These are phyloP conservation scores for Heteropelma amictum DNA, from an alignment of 2,888 invertebrate genomes.

Conservation along the genomic window DNA sequence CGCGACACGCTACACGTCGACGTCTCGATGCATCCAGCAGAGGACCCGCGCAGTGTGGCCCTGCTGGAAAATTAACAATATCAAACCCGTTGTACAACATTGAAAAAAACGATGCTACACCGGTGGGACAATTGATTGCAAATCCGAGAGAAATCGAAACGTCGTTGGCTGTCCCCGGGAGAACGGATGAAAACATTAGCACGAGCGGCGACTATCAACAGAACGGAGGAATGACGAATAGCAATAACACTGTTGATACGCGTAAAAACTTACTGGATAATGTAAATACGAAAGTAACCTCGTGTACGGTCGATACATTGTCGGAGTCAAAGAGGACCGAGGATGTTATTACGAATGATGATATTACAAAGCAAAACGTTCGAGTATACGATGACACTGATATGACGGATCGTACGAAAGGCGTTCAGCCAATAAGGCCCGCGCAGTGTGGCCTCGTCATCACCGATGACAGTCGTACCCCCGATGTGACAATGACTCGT, in stretches of 20 bases:
- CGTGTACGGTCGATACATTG: constrained; percentile 5
- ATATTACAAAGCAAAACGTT: constrained; percentile 29
- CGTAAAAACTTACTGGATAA: not conserved
- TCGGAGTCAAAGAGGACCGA: constrained; percentile 34
- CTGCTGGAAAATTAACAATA: constrained; percentile 62
- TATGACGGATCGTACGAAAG: constrained; percentile 44
- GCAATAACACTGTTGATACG: not conserved
- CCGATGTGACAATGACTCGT: not conserved
- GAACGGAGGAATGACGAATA: not conserved
- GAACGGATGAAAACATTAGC: not conserved
- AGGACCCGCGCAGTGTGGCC: constrained; percentile 78
- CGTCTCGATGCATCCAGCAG: constrained; percentile 68
- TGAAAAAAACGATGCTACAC: too few relatives aligned
- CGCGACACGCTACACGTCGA: constrained; percentile 73
- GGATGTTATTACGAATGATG: constrained; percentile 44
- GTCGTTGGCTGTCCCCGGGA: too few relatives aligned
- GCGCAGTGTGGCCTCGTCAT: constrained; percentile 75
- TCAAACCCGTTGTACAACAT: too few relatives aligned
- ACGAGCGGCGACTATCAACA: constrained; percentile 5
- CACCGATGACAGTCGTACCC: constrained; percentile 39
- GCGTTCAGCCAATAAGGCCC: constrained; percentile 70
- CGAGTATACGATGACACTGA: constrained; percentile 62
- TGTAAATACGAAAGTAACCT: not conserved
- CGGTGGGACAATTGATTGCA: too few relatives aligned
- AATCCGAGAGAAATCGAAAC: too few relatives aligned